Evolutionary conservation across 2,888 invertebrate genomes (phyloP).

Genomic region (Agrotis puta): DNA sequence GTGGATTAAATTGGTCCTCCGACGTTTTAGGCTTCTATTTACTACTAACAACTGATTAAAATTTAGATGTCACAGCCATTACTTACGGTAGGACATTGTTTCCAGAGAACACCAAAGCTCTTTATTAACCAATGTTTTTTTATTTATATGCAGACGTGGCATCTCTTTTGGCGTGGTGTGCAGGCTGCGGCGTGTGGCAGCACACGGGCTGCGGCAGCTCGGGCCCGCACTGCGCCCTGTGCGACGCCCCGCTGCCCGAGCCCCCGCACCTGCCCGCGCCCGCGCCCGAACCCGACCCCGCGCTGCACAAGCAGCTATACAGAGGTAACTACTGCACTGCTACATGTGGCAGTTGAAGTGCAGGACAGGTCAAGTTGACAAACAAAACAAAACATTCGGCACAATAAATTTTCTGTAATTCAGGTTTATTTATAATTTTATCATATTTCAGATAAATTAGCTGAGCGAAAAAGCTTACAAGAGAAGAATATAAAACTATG

Average conservation of each 20-base stretch:
- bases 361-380: background rate
- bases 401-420: too few species aligned
- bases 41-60: too few species aligned
- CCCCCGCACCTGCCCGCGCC: conserved; percentile 61
- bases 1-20: too few species aligned
- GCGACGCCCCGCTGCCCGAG: conserved; percentile 75
- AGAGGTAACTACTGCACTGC: conserved; percentile 64
- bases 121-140: background rate
- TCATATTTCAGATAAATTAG: conserved; percentile 82
- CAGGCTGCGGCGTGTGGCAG: conserved; percentile 80
- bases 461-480: conserved; percentile 85
- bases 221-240: conserved; percentile 72
- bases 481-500: conserved; percentile 87
- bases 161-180: conserved; percentile 85
- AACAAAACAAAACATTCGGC: conserved; percentile 3
- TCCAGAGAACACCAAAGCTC: background rate
- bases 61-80: too few species aligned
- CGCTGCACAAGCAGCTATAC: conserved; percentile 64
- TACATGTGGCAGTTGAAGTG: conserved; percentile 69
- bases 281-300: conserved; percentile 52
- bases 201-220: conserved; percentile 85
- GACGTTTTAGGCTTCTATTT: too few species aligned
- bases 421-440: background rate
- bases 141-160: conserved; percentile 75
- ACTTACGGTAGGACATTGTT: too few species aligned